These are phyloP conservation scores for Drosophila rufa DNA, from an alignment of 1,140 invertebrate species.

Conservation along the genomic window DNA sequence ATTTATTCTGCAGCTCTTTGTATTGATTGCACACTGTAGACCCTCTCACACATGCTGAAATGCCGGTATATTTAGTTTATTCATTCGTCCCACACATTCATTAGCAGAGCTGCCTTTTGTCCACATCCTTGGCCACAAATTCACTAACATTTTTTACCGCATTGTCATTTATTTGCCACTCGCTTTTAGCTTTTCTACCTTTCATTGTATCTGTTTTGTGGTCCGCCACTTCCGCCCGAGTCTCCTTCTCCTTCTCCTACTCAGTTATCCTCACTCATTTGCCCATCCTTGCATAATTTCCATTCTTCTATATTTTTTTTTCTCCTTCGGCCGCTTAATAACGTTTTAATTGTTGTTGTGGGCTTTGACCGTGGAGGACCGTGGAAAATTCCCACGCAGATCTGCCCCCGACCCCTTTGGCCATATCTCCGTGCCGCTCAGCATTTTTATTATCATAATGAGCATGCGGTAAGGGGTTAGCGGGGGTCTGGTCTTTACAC, in stretches of 20 bases:
- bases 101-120: conserved; percentile 30
- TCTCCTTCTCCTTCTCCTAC: conserved; percentile 13
- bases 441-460: conserved; percentile 82
- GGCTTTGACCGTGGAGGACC: conserved; percentile 69
- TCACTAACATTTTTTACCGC: conserved; percentile 46
- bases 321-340: conserved; percentile 66
- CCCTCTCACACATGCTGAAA: conserved; percentile 2
- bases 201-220: conserved; percentile 57
- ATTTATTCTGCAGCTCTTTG: not conserved
- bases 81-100: conserved; percentile 31
- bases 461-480: conserved; percentile 43
- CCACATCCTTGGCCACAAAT: conserved; percentile 41
- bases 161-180: conserved; percentile 52
- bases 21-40: conserved; percentile 21
- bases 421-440: conserved; percentile 25
- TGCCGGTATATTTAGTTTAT: conserved; percentile 3
- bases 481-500: not conserved
- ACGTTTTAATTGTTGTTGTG: conserved; percentile 82
- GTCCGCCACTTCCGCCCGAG: conserved; percentile 16
- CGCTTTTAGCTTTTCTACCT: conserved; percentile 44
- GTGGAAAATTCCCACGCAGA: conserved; percentile 55
- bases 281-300: conserved; percentile 68
- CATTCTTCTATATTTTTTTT: conserved; percentile 17
- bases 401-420: conserved; percentile 13
- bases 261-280: conserved; percentile 10